Base-by-base conservation (phyloP, 2,888 invertebrate genomes). In the Euzetes globulus region DNA sequence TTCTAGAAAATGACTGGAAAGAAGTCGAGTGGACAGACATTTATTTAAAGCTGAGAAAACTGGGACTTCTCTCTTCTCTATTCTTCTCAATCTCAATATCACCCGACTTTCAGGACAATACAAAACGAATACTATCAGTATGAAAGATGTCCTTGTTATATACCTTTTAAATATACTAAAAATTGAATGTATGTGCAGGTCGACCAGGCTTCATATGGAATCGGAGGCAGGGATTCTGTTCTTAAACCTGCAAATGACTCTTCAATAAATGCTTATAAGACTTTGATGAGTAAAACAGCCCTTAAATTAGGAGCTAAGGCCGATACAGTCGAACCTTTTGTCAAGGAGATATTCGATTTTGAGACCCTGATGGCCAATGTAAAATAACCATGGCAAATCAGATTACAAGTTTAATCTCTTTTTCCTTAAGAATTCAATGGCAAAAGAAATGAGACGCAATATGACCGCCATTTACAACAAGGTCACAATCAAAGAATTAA, bases 341-440 rank as follows among this genome's bases (percentile, higher is more conserved):
- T 95, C 73, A 86, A 84, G 70, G 88, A 91, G 71, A 91, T 94
- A 0, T 84, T 97, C 22, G 85, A 89, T 77, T 95, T 97, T 80
- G 96, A 97, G 86, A 92, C 91, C 77, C 86, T 88, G 78, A 86
- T 97, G 74, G 95, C 96, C 45, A 94, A 95, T 82, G 95, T 96
- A 85, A 88, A 89, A 11, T 68, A 22, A 11, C 1, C 9, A 19
- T 68, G 15, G 9, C 15, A 11, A 19, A 22, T 58, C 5, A 19
- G 19, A n/a, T 13, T 13, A 52, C 9, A 29, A 19, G n/a, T 52
- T 58, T 58, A 22, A 60, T 17, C 11, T 27, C 6, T 60, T 60
- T 22, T 27, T 27, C 25, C 5, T 27, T 1, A 77, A 92, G 91
- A 91, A 91, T 80, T 91, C 92, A 11, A 85, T 91, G 82, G 92